A percentile compares a stretch with the other conserved stretches of the same genome.
Conservation (phyloP, 2,888 invertebrate genomes). For the Drosophila differens region DNA sequence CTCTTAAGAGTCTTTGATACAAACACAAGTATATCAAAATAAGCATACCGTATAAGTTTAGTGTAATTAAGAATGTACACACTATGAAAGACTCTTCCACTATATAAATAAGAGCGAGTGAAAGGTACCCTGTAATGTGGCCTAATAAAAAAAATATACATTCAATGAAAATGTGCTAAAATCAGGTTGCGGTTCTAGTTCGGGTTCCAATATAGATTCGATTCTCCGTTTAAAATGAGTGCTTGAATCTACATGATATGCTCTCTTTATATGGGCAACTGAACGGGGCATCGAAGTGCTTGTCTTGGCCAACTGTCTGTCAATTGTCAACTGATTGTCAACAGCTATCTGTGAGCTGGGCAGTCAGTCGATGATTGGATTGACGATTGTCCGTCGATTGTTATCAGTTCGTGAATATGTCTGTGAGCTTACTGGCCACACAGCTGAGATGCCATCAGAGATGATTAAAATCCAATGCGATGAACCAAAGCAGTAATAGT, state of each 20-base stretch:
- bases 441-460: slow-evolving; percentile 47
- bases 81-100: neutral
- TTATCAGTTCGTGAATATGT: slow-evolving; percentile 53
- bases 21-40: neutral
- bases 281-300: neutral
- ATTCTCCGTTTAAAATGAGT: neutral
- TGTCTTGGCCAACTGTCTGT: slow-evolving; percentile 16
- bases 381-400: slow-evolving; percentile 39
- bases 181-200: neutral
- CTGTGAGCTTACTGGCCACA: slow-evolving; percentile 18
- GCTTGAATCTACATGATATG: neutral
- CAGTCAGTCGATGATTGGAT: slow-evolving; percentile 10
- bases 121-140: neutral
- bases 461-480: slow-evolving; percentile 41
- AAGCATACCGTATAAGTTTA: neutral
- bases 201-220: neutral
- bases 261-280: neutral
- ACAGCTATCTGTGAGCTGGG: slow-evolving; percentile 1
- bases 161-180: neutral
- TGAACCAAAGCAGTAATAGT: neutral
- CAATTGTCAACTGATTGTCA: slow-evolving; percentile 27
- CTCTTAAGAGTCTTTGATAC: neutral
- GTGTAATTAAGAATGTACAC: neutral
- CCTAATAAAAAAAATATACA: neutral
- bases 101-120: neutral